Conservation (phyloP, 2,113 vertebrate species). For the Tragelaphus imberbis region DNA sequence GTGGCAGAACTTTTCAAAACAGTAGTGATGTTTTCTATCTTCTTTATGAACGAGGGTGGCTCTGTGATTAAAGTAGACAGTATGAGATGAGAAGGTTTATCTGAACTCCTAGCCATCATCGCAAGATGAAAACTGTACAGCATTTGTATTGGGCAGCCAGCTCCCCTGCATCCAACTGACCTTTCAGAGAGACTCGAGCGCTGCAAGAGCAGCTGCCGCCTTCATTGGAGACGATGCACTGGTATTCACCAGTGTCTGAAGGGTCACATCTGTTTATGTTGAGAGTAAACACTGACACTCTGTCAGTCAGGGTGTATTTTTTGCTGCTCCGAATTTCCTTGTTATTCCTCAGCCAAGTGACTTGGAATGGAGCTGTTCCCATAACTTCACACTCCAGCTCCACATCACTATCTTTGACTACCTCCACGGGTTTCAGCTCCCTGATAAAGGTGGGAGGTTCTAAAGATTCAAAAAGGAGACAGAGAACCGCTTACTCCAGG, state of each 20-base stretch:
- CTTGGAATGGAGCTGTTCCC: constrained; percentile 92
- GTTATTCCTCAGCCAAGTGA: constrained; percentile 93
- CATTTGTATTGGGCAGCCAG: neutral
- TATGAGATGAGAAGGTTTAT: constrained; percentile 44
- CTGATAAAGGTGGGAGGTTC: constrained; percentile 91
- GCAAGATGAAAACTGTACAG: neutral
- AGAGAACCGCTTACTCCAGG: constrained; percentile 47
- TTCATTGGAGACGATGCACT: constrained; percentile 91
- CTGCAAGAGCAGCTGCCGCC: constrained; percentile 92
- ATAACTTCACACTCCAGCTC: constrained; percentile 87
- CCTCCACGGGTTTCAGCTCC: constrained; percentile 83
- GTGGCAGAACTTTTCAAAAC: constrained; percentile 87
- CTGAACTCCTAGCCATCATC: constrained; percentile 24
- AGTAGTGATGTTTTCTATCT: constrained; percentile 86
- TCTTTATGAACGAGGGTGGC: constrained; percentile 90
- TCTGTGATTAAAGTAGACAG: constrained; percentile 81
- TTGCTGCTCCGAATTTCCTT: constrained; percentile 93
- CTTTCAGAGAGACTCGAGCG: constrained; percentile 91
- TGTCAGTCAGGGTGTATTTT: constrained; percentile 87
- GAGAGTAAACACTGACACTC: constrained; percentile 84
- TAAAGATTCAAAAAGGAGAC: constrained; percentile 73
- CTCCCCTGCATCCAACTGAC: constrained; percentile 79
- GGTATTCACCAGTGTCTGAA: constrained; percentile 94
- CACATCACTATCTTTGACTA: constrained; percentile 88
- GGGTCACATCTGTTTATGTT: constrained; percentile 89